Percentiles rank a stretch among this genome's conserved stretches.
Conservation (phyloP, 1,140 invertebrate species). For the Zaprionus capensis region DNA sequence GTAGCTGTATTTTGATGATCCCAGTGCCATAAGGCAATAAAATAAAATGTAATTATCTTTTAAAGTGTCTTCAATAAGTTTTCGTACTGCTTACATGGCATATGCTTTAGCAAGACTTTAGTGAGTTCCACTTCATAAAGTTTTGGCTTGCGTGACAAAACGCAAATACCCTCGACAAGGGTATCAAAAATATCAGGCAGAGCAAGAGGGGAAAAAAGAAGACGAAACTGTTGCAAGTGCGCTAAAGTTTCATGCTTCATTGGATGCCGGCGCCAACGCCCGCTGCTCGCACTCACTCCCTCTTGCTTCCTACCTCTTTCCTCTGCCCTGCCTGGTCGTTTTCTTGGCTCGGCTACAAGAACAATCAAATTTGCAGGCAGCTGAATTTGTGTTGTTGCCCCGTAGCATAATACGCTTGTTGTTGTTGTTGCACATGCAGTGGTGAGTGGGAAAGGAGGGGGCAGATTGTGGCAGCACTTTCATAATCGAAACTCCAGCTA, state of each 20-base stretch:
- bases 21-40: not conserved
- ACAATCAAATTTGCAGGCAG: constrained; percentile 79
- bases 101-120: not conserved
- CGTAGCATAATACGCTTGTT: constrained; percentile 58
- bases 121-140: not conserved
- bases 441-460: not conserved
- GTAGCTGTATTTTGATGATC: not conserved
- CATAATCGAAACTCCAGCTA: constrained; percentile 72
- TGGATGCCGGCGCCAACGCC: constrained; percentile 57
- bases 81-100: not conserved
- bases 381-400: constrained; percentile 57
- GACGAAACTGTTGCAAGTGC: constrained; percentile 74
- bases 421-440: constrained; percentile 37
- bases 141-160: not conserved
- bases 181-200: constrained; percentile 8
- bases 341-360: constrained; percentile 64
- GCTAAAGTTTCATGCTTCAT: constrained; percentile 82
- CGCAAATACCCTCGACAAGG: not conserved
- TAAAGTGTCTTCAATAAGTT: not conserved
- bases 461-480: constrained; percentile 59
- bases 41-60: not conserved
- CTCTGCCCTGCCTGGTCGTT: constrained; percentile 22
- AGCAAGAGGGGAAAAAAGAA: not conserved
- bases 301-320: not conserved
- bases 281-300: not conserved